Percentiles rank a stretch among this genome's conserved stretches.
Evolutionary conservation across 2,888 invertebrate genomes (phyloP).

Genomic region (Dysmachus trigonus): DNA sequence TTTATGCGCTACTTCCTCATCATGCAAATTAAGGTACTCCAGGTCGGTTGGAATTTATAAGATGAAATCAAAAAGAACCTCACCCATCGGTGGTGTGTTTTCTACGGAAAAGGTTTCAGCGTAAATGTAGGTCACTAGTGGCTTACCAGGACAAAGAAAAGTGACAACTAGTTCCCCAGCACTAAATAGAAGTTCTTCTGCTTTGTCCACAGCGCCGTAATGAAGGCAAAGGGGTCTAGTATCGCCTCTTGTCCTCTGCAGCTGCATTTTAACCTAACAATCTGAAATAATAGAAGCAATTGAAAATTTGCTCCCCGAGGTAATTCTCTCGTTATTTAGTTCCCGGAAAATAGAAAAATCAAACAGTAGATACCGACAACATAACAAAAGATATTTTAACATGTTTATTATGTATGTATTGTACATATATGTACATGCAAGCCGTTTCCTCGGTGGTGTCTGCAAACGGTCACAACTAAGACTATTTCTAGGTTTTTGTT

Average conservation of each 20-base stretch:
- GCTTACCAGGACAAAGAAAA: background rate
- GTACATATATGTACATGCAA: too few species aligned
- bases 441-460: too few species aligned
- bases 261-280: background rate
- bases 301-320: background rate
- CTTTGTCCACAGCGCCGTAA: background rate
- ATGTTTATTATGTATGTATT: background rate
- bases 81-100: background rate
- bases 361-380: background rate
- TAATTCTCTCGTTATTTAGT: background rate
- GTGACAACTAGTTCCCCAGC: background rate
- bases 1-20: background rate
- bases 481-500: too few species aligned
- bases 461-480: too few species aligned
- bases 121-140: background rate
- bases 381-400: background rate
- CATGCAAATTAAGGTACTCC: background rate
- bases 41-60: background rate
- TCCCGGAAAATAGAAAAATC: background rate
- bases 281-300: background rate
- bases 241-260: background rate
- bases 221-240: background rate
- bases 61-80: background rate
- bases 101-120: background rate
- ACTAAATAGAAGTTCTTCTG: background rate